phyloP scores from a whole-genome alignment of 2,888 invertebrate genomes.

The Eudasyphora cyanicolor region DNA sequence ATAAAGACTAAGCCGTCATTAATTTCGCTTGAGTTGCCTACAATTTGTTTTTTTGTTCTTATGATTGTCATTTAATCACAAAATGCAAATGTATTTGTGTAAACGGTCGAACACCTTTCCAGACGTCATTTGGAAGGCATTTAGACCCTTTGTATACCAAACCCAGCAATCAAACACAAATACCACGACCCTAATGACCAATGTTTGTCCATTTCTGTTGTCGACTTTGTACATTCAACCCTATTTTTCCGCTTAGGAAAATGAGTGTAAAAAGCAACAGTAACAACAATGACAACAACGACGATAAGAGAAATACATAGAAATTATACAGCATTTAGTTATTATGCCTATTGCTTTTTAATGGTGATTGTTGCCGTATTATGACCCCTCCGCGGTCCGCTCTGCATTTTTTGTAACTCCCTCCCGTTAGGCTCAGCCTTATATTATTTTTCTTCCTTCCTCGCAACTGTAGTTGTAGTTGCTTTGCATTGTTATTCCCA shows the following conservation, averaged over 20 bases:
- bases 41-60: neutral
- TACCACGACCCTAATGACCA: neutral
- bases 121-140: neutral
- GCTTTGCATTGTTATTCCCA: conserved; percentile 29
- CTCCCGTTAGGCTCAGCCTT: neutral
- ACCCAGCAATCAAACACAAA: neutral
- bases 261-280: neutral
- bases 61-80: neutral
- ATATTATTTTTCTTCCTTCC: neutral
- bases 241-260: conserved; percentile 21
- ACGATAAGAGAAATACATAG: neutral
- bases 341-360: conserved; percentile 60
- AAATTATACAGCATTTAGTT: conserved; percentile 53
- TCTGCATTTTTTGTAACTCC: neutral
- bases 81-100: neutral
- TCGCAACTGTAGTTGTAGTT: neutral
- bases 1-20: neutral
- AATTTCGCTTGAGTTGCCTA: neutral
- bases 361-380: conserved; percentile 48
- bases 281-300: neutral
- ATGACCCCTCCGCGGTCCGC: neutral
- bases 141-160: neutral
- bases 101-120: neutral
- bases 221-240: conserved; percentile 53
- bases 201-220: conserved; percentile 4